Base-by-base conservation (phyloP, 2,888 invertebrate species). In the Galerucella nymphaeae region DNA sequence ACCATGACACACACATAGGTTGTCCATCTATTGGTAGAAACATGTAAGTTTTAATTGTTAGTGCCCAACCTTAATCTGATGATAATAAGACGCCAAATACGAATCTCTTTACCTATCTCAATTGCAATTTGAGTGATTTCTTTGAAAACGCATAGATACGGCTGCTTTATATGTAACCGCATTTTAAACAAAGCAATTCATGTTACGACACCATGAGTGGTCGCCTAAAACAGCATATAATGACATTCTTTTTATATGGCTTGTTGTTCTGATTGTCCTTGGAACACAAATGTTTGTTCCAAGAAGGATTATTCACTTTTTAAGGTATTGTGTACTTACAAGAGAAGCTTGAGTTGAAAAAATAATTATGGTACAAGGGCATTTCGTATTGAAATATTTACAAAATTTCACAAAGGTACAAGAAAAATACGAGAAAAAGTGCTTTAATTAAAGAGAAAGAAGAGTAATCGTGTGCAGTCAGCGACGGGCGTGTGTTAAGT, bases 1-100 rank as follows among this genome's bases (percentile, higher is more conserved):
- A n/a, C 42, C 57, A 57, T 42, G 57, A 20, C 38, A 16, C 66
- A 42, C 23, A 57, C 38, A 30, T 55, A 42, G 14, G 41, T 55
- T 48, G 41, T 57, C 50, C 42, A 57, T 55, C 18, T 42, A 41
- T 16, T 20, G 41, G 55, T 67, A 72, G 64, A 75, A 71, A 72
- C 50, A 61, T 48, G 68, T 57, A 53, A 45, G 62, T 23, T 72
- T 64, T 76, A 78, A 78, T 77, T 72, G 75, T 71, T 50, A 74
- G 67, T 71, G 74, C 72, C 75, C 74, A 73, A 78, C 78, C 80
- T 78, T 78, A 77, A 80, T 76, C 73, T 65, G 76, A 80, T 80
- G 78, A 79, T 80, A 80, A 79, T 80, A 68, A 16, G 61, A 72
- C 69, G 63, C 78, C 78, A 75, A 79, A 78, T 78, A 78, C 68